Evolutionary conservation across 2,113 vertebrate genomes (phyloP).

Genomic region (Cercocebus atys): DNA sequence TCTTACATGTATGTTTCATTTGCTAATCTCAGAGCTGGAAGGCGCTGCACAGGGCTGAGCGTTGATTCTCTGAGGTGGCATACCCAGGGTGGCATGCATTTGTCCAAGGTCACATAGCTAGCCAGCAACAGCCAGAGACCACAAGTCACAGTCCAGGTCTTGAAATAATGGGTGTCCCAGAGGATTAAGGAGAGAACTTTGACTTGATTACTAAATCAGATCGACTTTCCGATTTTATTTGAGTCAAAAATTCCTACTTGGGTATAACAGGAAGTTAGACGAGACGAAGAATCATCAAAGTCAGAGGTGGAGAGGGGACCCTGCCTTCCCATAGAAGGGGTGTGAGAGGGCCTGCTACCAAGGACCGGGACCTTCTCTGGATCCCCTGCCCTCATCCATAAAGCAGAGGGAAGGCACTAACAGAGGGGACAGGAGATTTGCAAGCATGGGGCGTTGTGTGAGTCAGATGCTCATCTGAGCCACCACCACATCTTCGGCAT

Average conservation of each 20-base stretch:
- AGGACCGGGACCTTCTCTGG: background rate
- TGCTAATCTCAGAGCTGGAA: background rate
- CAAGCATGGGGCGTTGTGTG: too few species aligned
- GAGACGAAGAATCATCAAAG: background rate
- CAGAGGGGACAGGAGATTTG: background rate
- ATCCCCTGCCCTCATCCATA: background rate
- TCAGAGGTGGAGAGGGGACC: background rate
- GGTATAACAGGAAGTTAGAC: background rate
- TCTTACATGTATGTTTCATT: background rate
- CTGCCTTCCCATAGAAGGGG: background rate
- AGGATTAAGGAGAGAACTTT: background rate
- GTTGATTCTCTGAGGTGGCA: background rate
- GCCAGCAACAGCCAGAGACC: background rate
- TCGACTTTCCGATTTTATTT: background rate
- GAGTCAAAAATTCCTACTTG: constrained; percentile 5
- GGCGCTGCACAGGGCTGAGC: too few species aligned
- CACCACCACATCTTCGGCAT: background rate
- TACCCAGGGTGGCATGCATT: background rate
- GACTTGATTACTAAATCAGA: background rate
- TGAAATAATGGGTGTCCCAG: background rate
- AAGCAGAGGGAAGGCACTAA: background rate
- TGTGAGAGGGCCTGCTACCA: background rate
- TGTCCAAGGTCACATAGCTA: background rate
- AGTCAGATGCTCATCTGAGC: background rate
- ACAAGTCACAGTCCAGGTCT: background rate